These are phyloP conservation scores for Leucophenga montana DNA, from an alignment of 2,888 invertebrate genomes.

Conservation along the genomic window DNA sequence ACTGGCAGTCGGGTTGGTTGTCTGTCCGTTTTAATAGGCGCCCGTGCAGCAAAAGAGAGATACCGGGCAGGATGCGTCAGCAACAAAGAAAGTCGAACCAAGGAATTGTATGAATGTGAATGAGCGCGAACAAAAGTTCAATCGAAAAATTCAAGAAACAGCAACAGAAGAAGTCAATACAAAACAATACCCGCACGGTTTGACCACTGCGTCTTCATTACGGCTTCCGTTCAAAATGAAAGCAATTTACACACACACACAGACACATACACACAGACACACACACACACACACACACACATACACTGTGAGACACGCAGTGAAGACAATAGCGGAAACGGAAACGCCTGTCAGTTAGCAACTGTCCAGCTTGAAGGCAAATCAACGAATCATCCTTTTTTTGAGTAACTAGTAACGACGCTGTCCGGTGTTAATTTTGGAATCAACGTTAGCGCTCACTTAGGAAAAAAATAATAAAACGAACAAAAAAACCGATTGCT, in stretches of 20 bases:
- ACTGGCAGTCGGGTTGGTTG: constrained; percentile 36
- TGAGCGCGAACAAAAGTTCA: constrained; percentile 40
- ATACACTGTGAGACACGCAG: no score
- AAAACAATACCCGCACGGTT: constrained; percentile 13
- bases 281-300: no score
- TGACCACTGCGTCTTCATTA: neutral
- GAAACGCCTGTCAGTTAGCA: neutral
- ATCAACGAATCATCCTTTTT: no score
- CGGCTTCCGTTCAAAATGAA: neutral
- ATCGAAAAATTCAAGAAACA: neutral
- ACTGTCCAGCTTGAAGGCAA: neutral
- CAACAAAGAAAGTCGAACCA: constrained; percentile 29
- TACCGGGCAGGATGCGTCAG: neutral
- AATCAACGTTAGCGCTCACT: no score
- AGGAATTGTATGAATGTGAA: neutral
- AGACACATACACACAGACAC: constrained; percentile 7
- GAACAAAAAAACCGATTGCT: no score
- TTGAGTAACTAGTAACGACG: neutral
- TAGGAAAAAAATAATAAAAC: no score
- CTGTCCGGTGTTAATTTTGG: neutral
- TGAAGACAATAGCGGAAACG: constrained; percentile 1
- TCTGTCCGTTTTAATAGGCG: constrained; percentile 30
- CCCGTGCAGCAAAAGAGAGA: neutral
- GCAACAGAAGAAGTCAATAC: neutral
- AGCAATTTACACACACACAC: constrained; percentile 5